Conservation (phyloP, 2,113 vertebrate genomes). For the Galemys pyrenaicus region DNA sequence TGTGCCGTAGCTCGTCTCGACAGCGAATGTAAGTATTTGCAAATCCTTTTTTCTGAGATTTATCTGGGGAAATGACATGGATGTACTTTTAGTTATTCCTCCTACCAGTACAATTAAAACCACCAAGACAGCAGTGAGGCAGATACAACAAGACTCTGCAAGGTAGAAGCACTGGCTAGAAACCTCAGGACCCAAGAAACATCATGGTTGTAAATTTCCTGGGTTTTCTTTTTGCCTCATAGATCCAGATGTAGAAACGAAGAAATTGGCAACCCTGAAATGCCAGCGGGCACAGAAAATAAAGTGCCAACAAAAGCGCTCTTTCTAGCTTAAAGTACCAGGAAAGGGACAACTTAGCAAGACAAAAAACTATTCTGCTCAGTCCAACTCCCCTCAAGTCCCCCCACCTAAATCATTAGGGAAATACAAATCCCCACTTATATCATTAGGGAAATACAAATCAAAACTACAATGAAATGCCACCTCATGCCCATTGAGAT, state of each 20-base stretch:
- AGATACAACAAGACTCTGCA: neutral
- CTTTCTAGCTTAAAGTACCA: neutral
- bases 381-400: neutral
- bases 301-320: neutral
- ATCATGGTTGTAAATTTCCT: neutral
- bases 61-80: neutral
- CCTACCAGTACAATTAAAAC: neutral
- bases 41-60: neutral
- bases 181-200: neutral
- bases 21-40: neutral
- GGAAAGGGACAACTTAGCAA: neutral
- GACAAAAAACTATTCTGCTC: neutral
- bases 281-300: neutral
- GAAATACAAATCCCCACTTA: neutral
- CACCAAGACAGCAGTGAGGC: neutral
- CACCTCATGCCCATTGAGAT: neutral
- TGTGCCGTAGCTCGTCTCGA: neutral
- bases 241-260: neutral
- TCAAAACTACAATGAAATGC: neutral
- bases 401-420: neutral
- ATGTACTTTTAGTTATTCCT: neutral
- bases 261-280: neutral
- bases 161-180: neutral
- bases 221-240: neutral
- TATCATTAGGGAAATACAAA: neutral